Evolutionary conservation across 2,113 vertebrate genomes (phyloP), one percentile per base, ranked within the genome.

Genomic region (Hiodon alosoides): DNA sequence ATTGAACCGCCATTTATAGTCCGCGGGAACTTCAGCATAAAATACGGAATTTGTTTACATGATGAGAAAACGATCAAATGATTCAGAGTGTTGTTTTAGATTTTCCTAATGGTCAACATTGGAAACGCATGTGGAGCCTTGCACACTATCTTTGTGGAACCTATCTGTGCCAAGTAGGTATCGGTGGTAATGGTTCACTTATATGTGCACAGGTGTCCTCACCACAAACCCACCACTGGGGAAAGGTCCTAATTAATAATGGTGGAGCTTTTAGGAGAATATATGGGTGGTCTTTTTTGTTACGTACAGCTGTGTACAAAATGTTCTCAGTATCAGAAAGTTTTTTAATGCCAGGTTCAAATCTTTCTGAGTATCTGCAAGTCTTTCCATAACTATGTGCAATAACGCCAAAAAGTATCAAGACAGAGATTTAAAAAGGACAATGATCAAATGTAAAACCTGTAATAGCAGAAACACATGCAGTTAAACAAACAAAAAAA

Each of bases 1-100:
- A 88, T 90, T 90, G 88, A 90, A 90, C 87, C 83, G 71, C 81
- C 84, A 84, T 90, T 91, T 88, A 86, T 90, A 87, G 50, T 73
- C 46, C 8, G 17, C 73, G 11, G 4, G 53, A 47, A n/a, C 11
- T 67, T 48, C 50, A 13, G 52, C 16, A 31, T 0, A 31, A 31
- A 31, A 31, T 31, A 31, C 31, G 31, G 31, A 31, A 31, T 31
- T 31, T 31, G 31, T 66, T 47, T 66, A 47, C 31, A 47, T 66
- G 64, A 47, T 16, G 6, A 48, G 64, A 48, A 11, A 47, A 66
- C 3, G 31, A 10, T 66, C 48, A 66, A 66, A 66, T 11, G 11
- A 10, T 48, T 11, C 46, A 47, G 31, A 47, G 3, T 13, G 67
- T 57, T 75, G 76, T 69, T 50, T 50, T 60, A 55, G 13, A 81